These are phyloP conservation scores for Oscheius onirici DNA, from an alignment of 2,888 invertebrate species.

Conservation along the genomic window DNA sequence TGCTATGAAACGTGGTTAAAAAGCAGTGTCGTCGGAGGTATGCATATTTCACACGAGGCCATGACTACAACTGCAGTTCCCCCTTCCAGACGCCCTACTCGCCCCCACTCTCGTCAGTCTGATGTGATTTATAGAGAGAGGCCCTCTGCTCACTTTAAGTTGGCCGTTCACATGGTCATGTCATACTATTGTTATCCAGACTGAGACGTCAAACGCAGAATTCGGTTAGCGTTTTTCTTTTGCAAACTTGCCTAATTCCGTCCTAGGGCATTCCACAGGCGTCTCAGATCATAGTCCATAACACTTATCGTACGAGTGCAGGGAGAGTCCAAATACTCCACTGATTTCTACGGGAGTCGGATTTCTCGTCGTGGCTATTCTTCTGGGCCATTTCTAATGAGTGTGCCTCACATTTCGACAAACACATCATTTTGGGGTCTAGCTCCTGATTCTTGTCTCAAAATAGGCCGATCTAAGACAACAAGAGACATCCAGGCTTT, in stretches of 20 bases:
- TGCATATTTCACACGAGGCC: constrained; percentile 21
- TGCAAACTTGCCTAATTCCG: neutral
- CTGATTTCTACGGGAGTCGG: constrained; percentile 6
- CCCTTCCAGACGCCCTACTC: neutral
- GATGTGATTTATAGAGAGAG: constrained; percentile 12
- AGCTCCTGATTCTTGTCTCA: too few relatives aligned
- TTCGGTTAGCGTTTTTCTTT: neutral
- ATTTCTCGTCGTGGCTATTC: neutral
- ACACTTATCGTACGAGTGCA: too few relatives aligned
- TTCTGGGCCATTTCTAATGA: neutral
- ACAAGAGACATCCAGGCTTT: too few relatives aligned
- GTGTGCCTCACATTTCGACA: neutral
- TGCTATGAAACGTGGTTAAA: too few relatives aligned
- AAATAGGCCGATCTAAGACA: too few relatives aligned
- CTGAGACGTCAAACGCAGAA: constrained; percentile 4
- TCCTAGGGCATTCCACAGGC: too few relatives aligned
- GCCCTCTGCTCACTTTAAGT: too few relatives aligned
- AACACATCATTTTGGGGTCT: constrained; percentile 4
- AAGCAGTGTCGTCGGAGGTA: neutral
- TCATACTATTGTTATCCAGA: neutral
- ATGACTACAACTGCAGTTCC: constrained; percentile 20
- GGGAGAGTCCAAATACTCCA: neutral
- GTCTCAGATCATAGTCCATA: too few relatives aligned
- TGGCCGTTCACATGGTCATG: neutral
- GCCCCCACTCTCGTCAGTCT: constrained; percentile 25